Evolutionary conservation across 1,140 invertebrate genomes (phyloP), one percentile per base, ranked within the genome.

Genomic region (Drosophila teissieri): DNA sequence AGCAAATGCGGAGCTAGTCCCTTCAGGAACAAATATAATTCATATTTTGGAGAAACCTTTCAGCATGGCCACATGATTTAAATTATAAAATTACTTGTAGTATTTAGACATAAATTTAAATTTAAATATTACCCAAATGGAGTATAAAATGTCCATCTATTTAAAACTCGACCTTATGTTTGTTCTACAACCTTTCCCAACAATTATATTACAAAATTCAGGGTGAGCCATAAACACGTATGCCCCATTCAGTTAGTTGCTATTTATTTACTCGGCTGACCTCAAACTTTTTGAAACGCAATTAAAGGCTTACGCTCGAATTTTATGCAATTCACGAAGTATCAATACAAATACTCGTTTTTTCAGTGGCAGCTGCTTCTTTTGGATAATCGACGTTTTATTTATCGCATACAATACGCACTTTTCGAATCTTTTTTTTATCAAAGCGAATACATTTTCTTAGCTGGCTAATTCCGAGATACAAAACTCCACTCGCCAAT

Each of bases 381-480:
- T 69, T 46, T 17, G 39, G 42, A 49, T 70, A 70, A 49, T 42
- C 37, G 52, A 51, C 46, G 45, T 70, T 70, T 69, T 27, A 70
- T 69, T 69, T 69, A 70, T 68, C 51, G 42, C 3, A 48, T 69
- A 55, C 40, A 58, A 55, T 69, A 73, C 69, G 63, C 65, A 54
- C 19, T 62, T 78, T 12, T 58, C 64, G 44, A 34, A 19, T 22
- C 19, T 19, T 37, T 85, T 37, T 85, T 55, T 78, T 78, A 81
- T 85, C 56, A 52, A 51, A 46, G 42, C 55, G 58, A 51, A 75
- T 67, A 58, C 48, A 67, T 76, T 75, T 76, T 83, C 83, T 84
- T 83, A 83, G 80, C 73, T 80, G 77, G 84, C 85, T 89, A 89
- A 89, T 89, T 84, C 62, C 61, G 76, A 88, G 80, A 89, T 89